phyloP scores from a whole-genome alignment of 1,140 invertebrate genomes.

The Scylla paramamosain region DNA sequence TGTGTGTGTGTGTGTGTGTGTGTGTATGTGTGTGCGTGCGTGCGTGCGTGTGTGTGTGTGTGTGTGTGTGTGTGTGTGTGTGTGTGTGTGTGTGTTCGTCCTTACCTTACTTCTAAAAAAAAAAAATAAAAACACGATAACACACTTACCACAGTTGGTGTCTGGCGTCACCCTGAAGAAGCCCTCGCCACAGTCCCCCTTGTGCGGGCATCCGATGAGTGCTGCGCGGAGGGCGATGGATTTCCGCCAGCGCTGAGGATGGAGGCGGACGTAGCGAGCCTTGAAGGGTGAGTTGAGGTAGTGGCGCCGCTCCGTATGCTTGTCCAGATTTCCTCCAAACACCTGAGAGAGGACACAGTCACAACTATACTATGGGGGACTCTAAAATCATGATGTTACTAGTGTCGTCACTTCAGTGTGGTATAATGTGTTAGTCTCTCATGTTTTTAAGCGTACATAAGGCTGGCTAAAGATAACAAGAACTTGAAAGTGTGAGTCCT shows the following conservation, averaged over 20 bases:
- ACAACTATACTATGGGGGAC: background rate
- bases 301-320: slow-evolving; percentile 82
- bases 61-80: slow-evolving; percentile 17
- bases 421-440: no score
- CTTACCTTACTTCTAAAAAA: background rate
- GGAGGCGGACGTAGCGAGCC: slow-evolving; percentile 82
- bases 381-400: background rate
- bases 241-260: slow-evolving; percentile 82
- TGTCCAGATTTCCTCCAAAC: slow-evolving; percentile 84
- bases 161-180: slow-evolving; percentile 82
- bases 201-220: slow-evolving; percentile 82
- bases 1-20: slow-evolving; percentile 44
- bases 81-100: background rate
- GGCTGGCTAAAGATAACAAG: no score
- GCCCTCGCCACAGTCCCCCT: slow-evolving; percentile 81
- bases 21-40: background rate
- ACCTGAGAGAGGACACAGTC: slow-evolving; percentile 79
- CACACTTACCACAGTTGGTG: slow-evolving; percentile 81
- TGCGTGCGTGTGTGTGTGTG: slow-evolving; percentile 29
- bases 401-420: no score
- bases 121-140: background rate
- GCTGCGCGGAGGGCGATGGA: slow-evolving; percentile 82
- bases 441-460: no score
- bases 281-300: slow-evolving; percentile 83
- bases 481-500: no score